These are phyloP conservation scores for Zaprionus davidi DNA, from an alignment of 1,140 invertebrate genomes.

Conservation along the genomic window DNA sequence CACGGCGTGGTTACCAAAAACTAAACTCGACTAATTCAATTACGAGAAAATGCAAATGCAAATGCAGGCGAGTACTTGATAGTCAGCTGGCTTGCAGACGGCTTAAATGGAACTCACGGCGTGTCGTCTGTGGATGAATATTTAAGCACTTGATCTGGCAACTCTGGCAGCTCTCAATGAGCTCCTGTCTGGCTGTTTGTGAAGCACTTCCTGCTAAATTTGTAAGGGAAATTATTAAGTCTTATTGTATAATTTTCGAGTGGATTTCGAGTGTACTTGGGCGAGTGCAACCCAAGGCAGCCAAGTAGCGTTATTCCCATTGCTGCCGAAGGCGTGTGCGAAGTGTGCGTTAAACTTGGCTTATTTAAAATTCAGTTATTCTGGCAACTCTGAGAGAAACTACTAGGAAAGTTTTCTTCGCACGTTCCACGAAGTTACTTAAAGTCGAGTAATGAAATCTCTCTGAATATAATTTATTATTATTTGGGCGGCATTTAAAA, in stretches of 20 bases:
- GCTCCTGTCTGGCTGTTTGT: no score
- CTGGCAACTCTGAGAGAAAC: background rate
- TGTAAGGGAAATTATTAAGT: conserved; percentile 19
- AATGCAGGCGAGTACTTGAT: conserved; percentile 45
- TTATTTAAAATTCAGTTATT: conserved; percentile 16
- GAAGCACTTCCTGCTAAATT: conserved; percentile 4
- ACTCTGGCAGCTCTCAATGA: background rate
- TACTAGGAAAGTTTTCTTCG: background rate
- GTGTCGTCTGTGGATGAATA: conserved; percentile 1
- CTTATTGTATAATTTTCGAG: conserved; percentile 21
- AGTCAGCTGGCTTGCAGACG: conserved; percentile 13
- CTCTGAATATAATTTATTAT: background rate
- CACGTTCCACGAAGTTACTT: background rate
- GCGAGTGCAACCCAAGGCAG: background rate
- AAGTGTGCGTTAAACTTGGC: background rate
- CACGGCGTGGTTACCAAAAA: conserved; percentile 1
- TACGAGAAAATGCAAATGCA: conserved; percentile 61
- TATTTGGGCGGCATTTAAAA: background rate
- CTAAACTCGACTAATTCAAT: conserved; percentile 38
- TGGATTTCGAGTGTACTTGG: conserved; percentile 2
- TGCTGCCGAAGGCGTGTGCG: background rate
- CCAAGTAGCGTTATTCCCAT: background rate
- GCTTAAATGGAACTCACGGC: conserved; percentile 1
- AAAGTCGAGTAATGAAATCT: background rate
- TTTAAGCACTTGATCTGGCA: conserved; percentile 28